Evolutionary conservation across 1,140 invertebrate genomes (phyloP), one percentile per base, ranked within the genome.

Genomic region (Ceratosolen solmsi): DNA sequence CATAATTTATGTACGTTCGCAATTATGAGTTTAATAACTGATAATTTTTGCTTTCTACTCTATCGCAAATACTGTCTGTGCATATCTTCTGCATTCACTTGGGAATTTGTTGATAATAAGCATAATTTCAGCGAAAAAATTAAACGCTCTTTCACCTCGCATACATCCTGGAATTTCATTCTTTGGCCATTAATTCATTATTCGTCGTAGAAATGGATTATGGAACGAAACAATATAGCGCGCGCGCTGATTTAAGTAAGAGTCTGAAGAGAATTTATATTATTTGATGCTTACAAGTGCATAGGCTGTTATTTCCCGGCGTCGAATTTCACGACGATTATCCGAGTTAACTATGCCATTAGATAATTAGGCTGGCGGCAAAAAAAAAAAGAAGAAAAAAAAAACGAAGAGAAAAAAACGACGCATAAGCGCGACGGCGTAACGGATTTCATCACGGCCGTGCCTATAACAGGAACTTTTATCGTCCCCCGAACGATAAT

Each of bases 361-460:
- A n/a, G n/a, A n/a, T n/a, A 15, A 13, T 60, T 60, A 60, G 58
- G 2, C 4, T 13, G 25, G n/a, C 58, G 13, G 5, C 17, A 63
- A 33, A 63, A 63, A 63, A 15, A 63, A 15, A 33, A n/a, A n/a
- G n/a, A n/a, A n/a, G n/a, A n/a, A n/a, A n/a, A n/a, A n/a, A n/a
- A n/a, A n/a, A n/a, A n/a, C n/a, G n/a, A n/a, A n/a, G n/a, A n/a
- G n/a, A n/a, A n/a, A n/a, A n/a, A n/a, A n/a, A n/a, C n/a, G n/a
- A n/a, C n/a, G n/a, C n/a, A n/a, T n/a, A 63, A 33, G 15, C 60
- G 9, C n/a, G n/a, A n/a, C 22, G 22, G 9, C 38, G 33, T 70
- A 70, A 41, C 65, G 22, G 65, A 25, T 70, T 70, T 38, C 65
- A 70, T 70, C 38, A 70, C 36, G 36, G 22, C 13, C 17, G 60